A percentile compares a stretch with the other conserved stretches of the same genome.
These are phyloP conservation scores for Hoplostethus atlanticus DNA, from an alignment of 2,797 vertebrate genomes.

Conservation along the genomic window DNA sequence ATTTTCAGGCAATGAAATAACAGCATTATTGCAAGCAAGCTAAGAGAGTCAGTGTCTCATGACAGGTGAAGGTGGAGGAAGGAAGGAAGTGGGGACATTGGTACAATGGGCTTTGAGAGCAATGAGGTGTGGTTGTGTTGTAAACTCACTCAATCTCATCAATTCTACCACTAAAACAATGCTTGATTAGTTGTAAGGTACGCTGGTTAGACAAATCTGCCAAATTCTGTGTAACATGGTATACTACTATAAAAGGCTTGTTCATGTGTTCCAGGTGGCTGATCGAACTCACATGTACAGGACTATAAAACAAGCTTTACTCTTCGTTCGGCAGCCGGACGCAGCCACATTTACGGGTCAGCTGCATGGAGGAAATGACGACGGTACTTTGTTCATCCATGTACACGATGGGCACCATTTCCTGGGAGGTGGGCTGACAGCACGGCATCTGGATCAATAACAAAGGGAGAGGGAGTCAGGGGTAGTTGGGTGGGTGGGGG, in stretches of 20 bases:
- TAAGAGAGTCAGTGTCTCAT: no score
- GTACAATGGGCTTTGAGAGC: no score
- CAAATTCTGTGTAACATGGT: neutral
- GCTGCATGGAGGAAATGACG: slow-evolving; percentile 69
- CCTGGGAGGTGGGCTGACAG: slow-evolving; percentile 67
- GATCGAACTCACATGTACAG: slow-evolving; percentile 6
- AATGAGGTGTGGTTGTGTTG: no score
- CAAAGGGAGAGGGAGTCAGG: slow-evolving; percentile 1
- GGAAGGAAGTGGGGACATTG: no score
- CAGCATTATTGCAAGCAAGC: no score
- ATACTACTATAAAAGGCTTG: neutral
- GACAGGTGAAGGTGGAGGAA: no score
- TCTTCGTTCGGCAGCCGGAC: slow-evolving; percentile 35
- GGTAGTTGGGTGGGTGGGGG: neutral
- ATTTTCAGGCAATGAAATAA: no score
- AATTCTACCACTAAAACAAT: no score
- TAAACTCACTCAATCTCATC: no score
- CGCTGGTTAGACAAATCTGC: neutral
- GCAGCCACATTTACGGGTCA: slow-evolving; percentile 78
- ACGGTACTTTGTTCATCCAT: slow-evolving; percentile 67
- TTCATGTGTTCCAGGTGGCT: slow-evolving; percentile 11
- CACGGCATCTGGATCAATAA: slow-evolving; percentile 62
- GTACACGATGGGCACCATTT: slow-evolving; percentile 75
- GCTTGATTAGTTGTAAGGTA: no score
- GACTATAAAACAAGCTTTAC: slow-evolving; percentile 33